phyloP scores from a whole-genome alignment of 2,888 invertebrate genomes.

The Nyleta sp. region DNA sequence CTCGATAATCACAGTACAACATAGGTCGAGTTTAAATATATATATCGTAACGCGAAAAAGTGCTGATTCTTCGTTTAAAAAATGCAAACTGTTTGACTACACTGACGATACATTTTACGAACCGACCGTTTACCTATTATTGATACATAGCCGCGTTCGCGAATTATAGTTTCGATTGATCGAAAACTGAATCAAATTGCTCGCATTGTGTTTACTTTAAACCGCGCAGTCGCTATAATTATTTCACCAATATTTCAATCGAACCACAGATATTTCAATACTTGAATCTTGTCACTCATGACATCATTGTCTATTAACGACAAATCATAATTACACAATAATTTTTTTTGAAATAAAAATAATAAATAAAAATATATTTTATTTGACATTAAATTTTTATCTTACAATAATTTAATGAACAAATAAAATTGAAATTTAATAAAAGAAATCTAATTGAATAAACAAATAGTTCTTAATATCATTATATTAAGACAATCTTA shows the following conservation, averaged over 20 bases:
- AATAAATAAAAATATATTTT: too few relatives aligned
- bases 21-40: too few relatives aligned
- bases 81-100: not conserved
- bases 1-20: too few relatives aligned
- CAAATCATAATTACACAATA: constrained; percentile 19
- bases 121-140: not conserved
- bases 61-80: not conserved
- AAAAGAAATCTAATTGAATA: too few relatives aligned
- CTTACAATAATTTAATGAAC: too few relatives aligned
- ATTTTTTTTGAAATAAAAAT: constrained; percentile 4
- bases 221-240: constrained; percentile 11
- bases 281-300: constrained; percentile 7
- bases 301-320: constrained; percentile 21
- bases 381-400: too few relatives aligned
- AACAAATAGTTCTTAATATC: too few relatives aligned
- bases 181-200: constrained; percentile 14
- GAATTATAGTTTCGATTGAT: constrained; percentile 16
- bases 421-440: too few relatives aligned
- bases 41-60: not conserved
- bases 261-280: constrained; percentile 25
- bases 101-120: constrained; percentile 3
- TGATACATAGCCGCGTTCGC: not conserved
- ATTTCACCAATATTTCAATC: constrained; percentile 27
- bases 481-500: too few relatives aligned
- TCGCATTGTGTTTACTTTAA: constrained; percentile 4